Base-by-base conservation (phyloP, 2,888 invertebrate species). In the Anarsia innoxiella region DNA sequence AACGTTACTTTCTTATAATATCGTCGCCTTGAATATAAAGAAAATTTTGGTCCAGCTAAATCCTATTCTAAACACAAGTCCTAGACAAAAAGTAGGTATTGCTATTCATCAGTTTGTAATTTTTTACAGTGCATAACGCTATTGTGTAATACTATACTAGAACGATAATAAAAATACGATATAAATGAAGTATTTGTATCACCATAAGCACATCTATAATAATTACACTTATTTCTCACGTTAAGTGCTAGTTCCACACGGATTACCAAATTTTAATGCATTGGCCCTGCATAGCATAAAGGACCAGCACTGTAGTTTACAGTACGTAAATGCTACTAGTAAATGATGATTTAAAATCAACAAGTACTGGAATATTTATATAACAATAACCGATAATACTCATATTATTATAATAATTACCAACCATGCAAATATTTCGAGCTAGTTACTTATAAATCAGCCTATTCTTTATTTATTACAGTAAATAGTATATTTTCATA, bases 41-140 rank as follows among this genome's bases (percentile, higher is more conserved):
- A 65, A 75, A 80, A 79, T 79, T 79, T 84, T 84, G 84, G 84
- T 84, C 84, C 84, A 83, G 83, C 84, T 83, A 83, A 79, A 63
- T 74, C 64, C 82, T 82, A 82, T 69, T 68, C 75, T 78, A 80
- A 76, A 76, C 69, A 71, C 75, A 76, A 72, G 65, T 74, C 59
- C 72, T 78, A 75, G 57, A 62, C 59, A 70, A 27, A 28, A 66
- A 62, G 55, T 69, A 68, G 53, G 66, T 75, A 73, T 77, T 76
- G 73, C 75, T 75, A 70, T 59, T 46, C 50, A 33, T 48, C 45
- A 62, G 49, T 59, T 56, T 59, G 48, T 52, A 58, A 58, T n/a
- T 3, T 19, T 19, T n/a, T 26, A 26, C 11, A 10, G 26, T 26
- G 26, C 11, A 26, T n/a, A 26, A 26, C n/a, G 9, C 26, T 26